These are phyloP conservation scores for Acrobasis consociella DNA, from an alignment of 2,888 invertebrate genomes.

Conservation along the genomic window DNA sequence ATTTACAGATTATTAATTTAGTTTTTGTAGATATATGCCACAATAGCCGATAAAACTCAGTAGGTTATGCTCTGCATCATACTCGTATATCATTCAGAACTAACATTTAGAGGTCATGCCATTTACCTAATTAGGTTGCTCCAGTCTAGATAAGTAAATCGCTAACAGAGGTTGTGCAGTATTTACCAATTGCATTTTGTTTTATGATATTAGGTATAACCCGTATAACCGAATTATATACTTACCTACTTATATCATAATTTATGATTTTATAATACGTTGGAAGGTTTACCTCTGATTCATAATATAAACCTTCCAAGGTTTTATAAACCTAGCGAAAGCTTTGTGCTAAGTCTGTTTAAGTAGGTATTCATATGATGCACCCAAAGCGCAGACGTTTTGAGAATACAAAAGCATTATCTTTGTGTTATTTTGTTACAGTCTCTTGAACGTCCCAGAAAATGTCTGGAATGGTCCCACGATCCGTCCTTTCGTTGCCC, in stretches of 20 bases:
- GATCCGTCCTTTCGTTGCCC: slow-evolving; percentile 85
- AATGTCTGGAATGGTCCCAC: slow-evolving; percentile 86
- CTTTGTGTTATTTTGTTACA: slow-evolving; percentile 52
- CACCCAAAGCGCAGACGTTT: too few species aligned
- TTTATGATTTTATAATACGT: too few species aligned
- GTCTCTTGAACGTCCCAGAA: slow-evolving; percentile 86
- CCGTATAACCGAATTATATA: too few species aligned
- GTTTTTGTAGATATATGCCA: background rate
- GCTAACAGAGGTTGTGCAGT: background rate
- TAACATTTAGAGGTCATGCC: slow-evolving; percentile 10
- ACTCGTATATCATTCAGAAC: slow-evolving; percentile 4
- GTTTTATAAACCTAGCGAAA: too few species aligned
- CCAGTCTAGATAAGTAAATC: background rate
- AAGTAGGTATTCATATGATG: too few species aligned
- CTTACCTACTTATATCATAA: too few species aligned
- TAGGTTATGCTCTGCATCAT: slow-evolving; percentile 1
- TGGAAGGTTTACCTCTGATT: too few species aligned
- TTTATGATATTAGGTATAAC: too few species aligned
- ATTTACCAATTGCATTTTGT: background rate
- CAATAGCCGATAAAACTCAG: slow-evolving; percentile 5
- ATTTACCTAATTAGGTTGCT: slow-evolving; percentile 14
- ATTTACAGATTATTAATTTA: background rate
- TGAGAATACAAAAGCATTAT: slow-evolving; percentile 2
- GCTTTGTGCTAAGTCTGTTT: too few species aligned
- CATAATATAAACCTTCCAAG: too few species aligned